Evolutionary conservation across 2,113 vertebrate species (phyloP).

Genomic region (Uria aalge): DNA sequence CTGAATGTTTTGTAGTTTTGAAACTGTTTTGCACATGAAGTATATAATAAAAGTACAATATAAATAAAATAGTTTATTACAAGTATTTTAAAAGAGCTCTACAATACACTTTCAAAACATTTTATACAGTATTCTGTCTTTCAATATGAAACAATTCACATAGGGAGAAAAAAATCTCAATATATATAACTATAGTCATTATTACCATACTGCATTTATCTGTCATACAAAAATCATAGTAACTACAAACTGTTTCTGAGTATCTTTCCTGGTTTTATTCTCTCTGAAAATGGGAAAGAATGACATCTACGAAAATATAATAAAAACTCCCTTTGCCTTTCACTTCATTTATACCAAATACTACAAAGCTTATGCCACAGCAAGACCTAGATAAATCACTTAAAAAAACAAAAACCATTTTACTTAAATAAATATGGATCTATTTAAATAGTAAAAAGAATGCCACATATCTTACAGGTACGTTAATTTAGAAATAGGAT

Average conservation of each 20-base stretch:
- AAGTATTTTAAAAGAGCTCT: slow-evolving; percentile 68
- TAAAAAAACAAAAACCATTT: not conserved
- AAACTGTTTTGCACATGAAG: slow-evolving; percentile 1
- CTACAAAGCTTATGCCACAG: not conserved
- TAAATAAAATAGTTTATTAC: slow-evolving; percentile 69
- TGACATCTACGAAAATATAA: not conserved
- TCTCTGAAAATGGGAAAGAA: not conserved
- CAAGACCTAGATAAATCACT: not conserved
- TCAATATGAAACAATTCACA: slow-evolving; percentile 71
- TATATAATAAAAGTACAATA: slow-evolving; percentile 18
- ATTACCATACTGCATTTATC: slow-evolving; percentile 10
- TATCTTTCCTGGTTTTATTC: not conserved
- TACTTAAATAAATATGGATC: slow-evolving; percentile 13
- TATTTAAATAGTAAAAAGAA: slow-evolving; percentile 6
- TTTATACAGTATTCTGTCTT: slow-evolving; percentile 62
- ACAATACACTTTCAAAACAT: slow-evolving; percentile 64
- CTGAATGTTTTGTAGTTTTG: not conserved
- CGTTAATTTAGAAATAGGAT: not conserved
- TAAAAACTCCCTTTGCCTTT: not conserved
- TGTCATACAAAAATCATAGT: slow-evolving; percentile 17
- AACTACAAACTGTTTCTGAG: not conserved
- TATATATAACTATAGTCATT: not conserved
- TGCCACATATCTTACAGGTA: not conserved
- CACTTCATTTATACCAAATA: not conserved
- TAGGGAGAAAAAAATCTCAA: slow-evolving; percentile 3